These are phyloP conservation scores for Ophion obscuratus DNA, from an alignment of 2,888 invertebrate species.

Conservation along the genomic window DNA sequence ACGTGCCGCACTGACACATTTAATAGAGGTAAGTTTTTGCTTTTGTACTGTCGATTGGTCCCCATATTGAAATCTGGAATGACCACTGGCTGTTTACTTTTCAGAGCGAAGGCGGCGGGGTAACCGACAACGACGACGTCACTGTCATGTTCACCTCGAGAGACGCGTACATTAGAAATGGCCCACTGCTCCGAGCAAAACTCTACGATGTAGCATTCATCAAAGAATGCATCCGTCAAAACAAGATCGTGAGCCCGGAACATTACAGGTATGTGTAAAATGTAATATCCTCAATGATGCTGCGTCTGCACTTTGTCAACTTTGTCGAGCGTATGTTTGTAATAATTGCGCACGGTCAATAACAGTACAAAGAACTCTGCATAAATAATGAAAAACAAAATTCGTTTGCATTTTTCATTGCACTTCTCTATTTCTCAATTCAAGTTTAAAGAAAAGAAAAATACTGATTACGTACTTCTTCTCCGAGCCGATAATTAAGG, in stretches of 20 bases:
- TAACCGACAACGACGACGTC: not conserved
- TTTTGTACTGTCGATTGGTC: not conserved
- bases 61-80: not conserved
- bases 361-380: too few species aligned
- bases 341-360: too few species aligned
- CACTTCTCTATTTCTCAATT: too few species aligned
- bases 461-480: too few species aligned
- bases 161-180: not conserved
- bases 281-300: too few species aligned
- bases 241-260: not conserved
- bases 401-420: too few species aligned
- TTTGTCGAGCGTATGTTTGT: too few species aligned
- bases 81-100: not conserved
- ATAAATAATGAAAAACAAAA: too few species aligned
- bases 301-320: too few species aligned
- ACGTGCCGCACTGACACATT: not conserved
- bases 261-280: not conserved
- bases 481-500: too few species aligned
- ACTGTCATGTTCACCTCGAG: not conserved
- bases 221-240: not conserved
- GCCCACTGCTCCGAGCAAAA: not conserved
- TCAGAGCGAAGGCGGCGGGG: not conserved
- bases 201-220: slow-evolving; percentile 3
- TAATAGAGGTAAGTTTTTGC: not conserved
- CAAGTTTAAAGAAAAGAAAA: too few species aligned